Base-by-base conservation (phyloP, 2,888 invertebrate genomes). In the Caradrina clavipalpis region DNA sequence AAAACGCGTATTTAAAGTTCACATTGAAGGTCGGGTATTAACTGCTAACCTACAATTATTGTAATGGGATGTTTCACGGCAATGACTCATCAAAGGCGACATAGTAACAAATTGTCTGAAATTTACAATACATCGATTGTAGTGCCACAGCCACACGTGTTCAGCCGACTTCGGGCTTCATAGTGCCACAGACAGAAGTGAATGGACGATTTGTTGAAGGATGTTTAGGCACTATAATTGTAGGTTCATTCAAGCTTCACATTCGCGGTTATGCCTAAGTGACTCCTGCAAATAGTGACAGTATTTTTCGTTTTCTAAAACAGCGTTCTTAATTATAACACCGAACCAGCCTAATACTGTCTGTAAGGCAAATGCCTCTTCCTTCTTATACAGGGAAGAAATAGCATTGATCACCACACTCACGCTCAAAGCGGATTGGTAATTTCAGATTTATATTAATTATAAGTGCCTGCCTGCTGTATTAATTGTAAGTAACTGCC, bases 31-130 rank as follows among this genome's bases (percentile, higher is more conserved):
- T 68, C 19, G 22, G 11, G 31, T 19, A 57, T 35, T 71, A 56
- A 51, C 42, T 35, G 58, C 50, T 62, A 42, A 6, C 39, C 19
- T 22, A 58, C 42, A 61, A 74, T 66, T 66, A 60, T 39, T 55
- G 1, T 55, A 66, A 59, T 47, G 47, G 49, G 22, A 49, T 31
- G 51, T 56, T 49, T 60, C 35, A 70, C 19, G 56, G n/a, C 51
- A 64, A 56, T 60, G 72, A 66, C 58, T 66, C 57, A 45, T 42
- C 31, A 49, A 19, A 54, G 55, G 35, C 21, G 47, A 53, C 26
- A 19, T 55, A 58, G 53, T 39, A 72, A 72, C 31, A 54, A 47
- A 66, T 42, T 54, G 31, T 2, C n/a, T n/a, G 31, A 47, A 35
- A 67, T 51, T 26, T 49, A 45, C 58, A 54, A 47, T 62, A 50